A percentile compares a stretch with the other conserved stretches of the same genome.
These are phyloP conservation scores for Galemys pyrenaicus DNA, from an alignment of 2,113 vertebrate species.

Conservation along the genomic window DNA sequence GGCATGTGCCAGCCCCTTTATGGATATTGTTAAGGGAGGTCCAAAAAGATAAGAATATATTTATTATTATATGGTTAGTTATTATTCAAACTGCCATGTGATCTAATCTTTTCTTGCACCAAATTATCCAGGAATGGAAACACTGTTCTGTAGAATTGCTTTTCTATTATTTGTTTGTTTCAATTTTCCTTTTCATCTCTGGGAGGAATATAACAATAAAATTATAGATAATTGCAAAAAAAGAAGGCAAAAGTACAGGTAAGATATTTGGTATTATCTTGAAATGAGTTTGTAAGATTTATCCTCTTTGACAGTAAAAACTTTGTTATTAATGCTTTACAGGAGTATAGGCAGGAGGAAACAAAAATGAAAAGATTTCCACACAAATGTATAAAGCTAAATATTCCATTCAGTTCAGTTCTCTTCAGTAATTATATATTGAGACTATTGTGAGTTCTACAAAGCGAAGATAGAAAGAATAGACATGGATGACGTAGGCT, in stretches of 20 bases:
- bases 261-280: not conserved
- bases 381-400: slow-evolving; percentile 12
- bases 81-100: not conserved
- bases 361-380: not conserved
- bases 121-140: slow-evolving; percentile 14
- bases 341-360: not conserved
- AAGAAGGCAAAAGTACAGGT: not conserved
- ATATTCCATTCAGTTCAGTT: not conserved
- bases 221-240: not conserved
- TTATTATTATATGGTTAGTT: not conserved
- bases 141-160: not conserved
- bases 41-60: not conserved
- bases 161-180: not conserved
- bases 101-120: not conserved
- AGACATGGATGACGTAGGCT: not conserved
- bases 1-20: not conserved
- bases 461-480: not conserved
- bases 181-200: slow-evolving; percentile 21
- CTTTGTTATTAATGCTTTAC: not conserved
- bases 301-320: not conserved
- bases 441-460: not conserved
- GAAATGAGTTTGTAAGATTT: not conserved
- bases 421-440: not conserved
- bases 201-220: not conserved
- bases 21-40: not conserved